Evolutionary conservation across 2,888 invertebrate species (phyloP), one percentile per base, ranked within the genome.

Genomic region (Phortica magna): DNA sequence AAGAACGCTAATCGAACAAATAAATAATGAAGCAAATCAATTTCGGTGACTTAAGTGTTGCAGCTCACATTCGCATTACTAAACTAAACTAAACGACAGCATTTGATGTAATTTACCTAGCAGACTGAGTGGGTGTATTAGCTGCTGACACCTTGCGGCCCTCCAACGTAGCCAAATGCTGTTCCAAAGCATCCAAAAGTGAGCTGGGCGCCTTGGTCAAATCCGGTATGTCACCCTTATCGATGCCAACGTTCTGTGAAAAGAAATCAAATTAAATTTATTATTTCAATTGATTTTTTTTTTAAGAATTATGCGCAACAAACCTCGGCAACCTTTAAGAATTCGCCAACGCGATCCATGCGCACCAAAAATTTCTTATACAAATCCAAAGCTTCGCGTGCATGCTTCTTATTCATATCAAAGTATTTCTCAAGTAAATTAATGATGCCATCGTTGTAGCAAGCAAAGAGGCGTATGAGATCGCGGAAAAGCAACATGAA

Each of bases 351-450:
- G 92, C 97, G 95, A 93, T 99, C 99, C 98, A 99, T 99, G 90
- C 99, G 95, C 86, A 98, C 97, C 89, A 99, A 95, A 93, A 99
- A 99, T 93, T 98, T 98, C 93, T 99, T 99, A 93, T 99, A 99
- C 90, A 99, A 95, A 91, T 99, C 99, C 92, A 99, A 94, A 85
- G 98, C 99, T 90, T 99, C 99, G 86, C 98, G 95, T 90, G 98
- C 98, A 92, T 99, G 98, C 93, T 99, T 99, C 93, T 99, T 99
- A 93, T 99, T 99, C 99, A 99, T 99, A 92, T 99, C 98, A 93
- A 99, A 99, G 93, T 98, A 99, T 93, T 99, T 99, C 93, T 99
- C 99, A 93, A 99, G 93, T 84, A 99, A 94, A 93, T 99, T 99
- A 89, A 99, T 99, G 88, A 99, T 98, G 83, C 99, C 99, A 93